phyloP scores from a whole-genome alignment of 2,797 vertebrate species.

The Microctenopoma steveboyesi region DNA sequence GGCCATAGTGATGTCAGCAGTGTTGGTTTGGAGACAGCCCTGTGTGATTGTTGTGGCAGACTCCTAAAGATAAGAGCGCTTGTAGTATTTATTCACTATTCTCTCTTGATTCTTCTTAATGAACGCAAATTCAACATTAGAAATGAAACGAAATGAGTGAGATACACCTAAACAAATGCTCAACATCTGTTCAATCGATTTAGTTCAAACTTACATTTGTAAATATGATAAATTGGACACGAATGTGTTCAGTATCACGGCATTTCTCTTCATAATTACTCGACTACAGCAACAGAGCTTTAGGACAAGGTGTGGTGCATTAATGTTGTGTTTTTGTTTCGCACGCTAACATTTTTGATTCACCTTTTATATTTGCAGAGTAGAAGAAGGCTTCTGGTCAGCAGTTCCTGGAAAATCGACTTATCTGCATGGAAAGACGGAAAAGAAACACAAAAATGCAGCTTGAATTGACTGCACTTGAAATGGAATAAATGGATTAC shows the following conservation, averaged over 20 bases:
- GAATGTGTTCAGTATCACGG: neutral
- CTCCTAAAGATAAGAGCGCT: neutral
- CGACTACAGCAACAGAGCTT: neutral
- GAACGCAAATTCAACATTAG: neutral
- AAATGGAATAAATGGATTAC: constrained; percentile 78
- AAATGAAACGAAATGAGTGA: no score
- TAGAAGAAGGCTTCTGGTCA: constrained; percentile 56
- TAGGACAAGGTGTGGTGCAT: neutral
- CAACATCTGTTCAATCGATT: no score
- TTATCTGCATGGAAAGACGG: constrained; percentile 67
- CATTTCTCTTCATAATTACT: neutral
- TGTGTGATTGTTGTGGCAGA: constrained; percentile 5
- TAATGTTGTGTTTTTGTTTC: constrained; percentile 7
- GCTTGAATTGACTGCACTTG: constrained; percentile 63
- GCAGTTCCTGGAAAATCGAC: constrained; percentile 65
- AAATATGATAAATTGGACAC: neutral
- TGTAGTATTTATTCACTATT: neutral
- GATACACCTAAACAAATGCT: no score
- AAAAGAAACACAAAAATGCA: constrained; percentile 58
- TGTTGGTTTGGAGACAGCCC: constrained; percentile 4
- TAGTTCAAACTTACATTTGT: no score
- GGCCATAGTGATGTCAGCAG: constrained; percentile 5
- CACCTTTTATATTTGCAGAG: constrained; percentile 72
- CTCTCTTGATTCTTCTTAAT: no score
- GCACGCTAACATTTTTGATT: constrained; percentile 44